phyloP scores from a whole-genome alignment of 2,888 invertebrate genomes.

The Monoplex corrugatus region DNA sequence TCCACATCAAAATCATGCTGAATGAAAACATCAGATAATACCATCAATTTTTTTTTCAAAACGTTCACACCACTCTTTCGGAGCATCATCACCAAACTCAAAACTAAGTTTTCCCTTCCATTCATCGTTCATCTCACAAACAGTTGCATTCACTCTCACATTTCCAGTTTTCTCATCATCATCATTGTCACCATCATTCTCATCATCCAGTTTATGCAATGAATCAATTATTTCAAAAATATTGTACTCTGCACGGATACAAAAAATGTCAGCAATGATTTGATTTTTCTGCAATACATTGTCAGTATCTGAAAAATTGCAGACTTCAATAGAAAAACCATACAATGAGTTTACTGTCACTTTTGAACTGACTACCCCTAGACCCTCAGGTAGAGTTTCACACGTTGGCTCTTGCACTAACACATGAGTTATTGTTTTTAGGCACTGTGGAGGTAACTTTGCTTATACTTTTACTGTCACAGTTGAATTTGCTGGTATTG shows the following conservation, averaged over 20 bases:
- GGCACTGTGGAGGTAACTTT: not conserved
- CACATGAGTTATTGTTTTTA: not conserved
- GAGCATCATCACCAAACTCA: not conserved
- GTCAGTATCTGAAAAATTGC: not conserved
- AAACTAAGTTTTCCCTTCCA: not conserved
- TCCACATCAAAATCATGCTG: conserved; percentile 38
- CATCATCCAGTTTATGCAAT: not conserved
- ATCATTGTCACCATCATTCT: not conserved
- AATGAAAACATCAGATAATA: conserved; percentile 36
- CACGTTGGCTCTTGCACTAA: not conserved
- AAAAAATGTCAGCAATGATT: not conserved
- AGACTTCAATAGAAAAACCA: not conserved
- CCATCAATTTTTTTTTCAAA: not conserved
- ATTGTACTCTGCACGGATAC: not conserved
- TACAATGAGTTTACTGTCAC: not conserved
- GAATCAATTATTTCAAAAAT: not conserved
- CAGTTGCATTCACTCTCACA: not conserved
- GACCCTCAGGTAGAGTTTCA: not conserved
- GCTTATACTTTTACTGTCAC: not conserved
- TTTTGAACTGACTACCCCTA: not conserved
- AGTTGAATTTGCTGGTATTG: not conserved
- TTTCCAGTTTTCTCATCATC: not conserved
- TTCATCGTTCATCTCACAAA: too few species aligned
- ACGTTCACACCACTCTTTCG: not conserved
- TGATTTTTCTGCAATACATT: not conserved